These are phyloP conservation scores for Sus scrofa DNA, from an alignment of 2,113 vertebrate species.

Conservation along the genomic window T2T-Sscrofa CM000812.6:133504501-133505000, in stretches of 20 bases:
- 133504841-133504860: not conserved
- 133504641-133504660: constrained; percentile 35
- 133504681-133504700: not conserved
- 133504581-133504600: not conserved
- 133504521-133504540: constrained; percentile 61
- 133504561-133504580: constrained; percentile 61
- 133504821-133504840: accelerated
- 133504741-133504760: not conserved
- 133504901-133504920: not conserved
- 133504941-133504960: not conserved
- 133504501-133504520: constrained; percentile 60
- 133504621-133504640: not conserved
- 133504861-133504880: not conserved
- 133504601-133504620: not conserved
- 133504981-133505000: not conserved
- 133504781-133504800: not conserved
- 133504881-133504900: not conserved
- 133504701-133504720: not conserved
- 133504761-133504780: not conserved
- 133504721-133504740: not conserved
- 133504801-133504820: not conserved
- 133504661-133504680: not conserved
- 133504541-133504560: not conserved
- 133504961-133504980: not conserved
- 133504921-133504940: too few species aligned